Base-by-base conservation (phyloP, 2,113 vertebrate genomes). In the Xenotilapia longispinis region DNA sequence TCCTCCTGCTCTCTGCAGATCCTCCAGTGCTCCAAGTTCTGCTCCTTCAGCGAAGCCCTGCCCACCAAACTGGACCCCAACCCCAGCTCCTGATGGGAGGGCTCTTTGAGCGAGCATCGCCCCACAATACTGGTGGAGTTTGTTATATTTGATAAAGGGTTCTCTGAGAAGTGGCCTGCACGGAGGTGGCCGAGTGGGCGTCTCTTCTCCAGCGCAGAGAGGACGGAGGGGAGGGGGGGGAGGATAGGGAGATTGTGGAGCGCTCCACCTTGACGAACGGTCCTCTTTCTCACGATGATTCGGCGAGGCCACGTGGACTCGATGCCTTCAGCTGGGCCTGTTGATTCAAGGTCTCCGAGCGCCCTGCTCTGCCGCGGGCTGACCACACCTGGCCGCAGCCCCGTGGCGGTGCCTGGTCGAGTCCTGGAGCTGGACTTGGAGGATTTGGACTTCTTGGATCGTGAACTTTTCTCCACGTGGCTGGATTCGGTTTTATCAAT, bases 171-270 rank as follows among this genome's bases (percentile, higher is more conserved):
- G n/a, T 95, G 95, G 17, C 93, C 93, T 81, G 88, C 83, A 6
- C 89, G 94, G 6, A 88, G 88, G n/a, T 91, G 93, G 63, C 28
- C 81, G 38, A 85, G 88, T 1, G 94, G 94, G 7, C 93, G 92
- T 51, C 96, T 95, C 84, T 96, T 96, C 81, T 96, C 96, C 2
- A 95, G 73, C 2, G 95, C 94, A 45, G 94, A 94, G 11, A 96
- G 93, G 3, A 97, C 92, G 19, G 96, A 94, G 12, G 96, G 96
- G 31, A 97, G 93, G 2, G 96, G 96, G 1, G 96, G 96, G 6
- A 97, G 96, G 47, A 97, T 96, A 3, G 96, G 96, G 26, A 97
- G 95, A 80, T 97, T 97, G 87, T 97, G 96, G 53, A 96, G 86
- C 3, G 95, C 96, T 3, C 96, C 96, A 9, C 96, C 96, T 80